These are phyloP conservation scores for Gymnobelideus leadbeateri DNA, from an alignment of 2,113 vertebrate genomes.

Conservation along the genomic window DNA sequence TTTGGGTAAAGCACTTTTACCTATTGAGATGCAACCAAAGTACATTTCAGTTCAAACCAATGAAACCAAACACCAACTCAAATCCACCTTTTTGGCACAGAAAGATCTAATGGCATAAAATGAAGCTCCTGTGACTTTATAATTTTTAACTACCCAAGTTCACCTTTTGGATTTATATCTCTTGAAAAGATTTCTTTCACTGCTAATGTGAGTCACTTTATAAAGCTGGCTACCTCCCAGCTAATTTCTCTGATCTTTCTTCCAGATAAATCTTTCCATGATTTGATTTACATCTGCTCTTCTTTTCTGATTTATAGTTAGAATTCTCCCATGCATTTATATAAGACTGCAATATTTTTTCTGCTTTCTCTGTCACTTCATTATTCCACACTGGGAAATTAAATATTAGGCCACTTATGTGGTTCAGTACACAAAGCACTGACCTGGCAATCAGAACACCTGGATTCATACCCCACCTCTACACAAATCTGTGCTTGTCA, in stretches of 20 bases:
- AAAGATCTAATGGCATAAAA: neutral
- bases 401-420: neutral
- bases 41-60: neutral
- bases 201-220: neutral
- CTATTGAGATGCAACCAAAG: neutral
- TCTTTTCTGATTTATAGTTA: neutral
- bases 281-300: slow-evolving; percentile 2
- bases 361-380: neutral
- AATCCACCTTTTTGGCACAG: too few relatives aligned
- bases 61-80: neutral
- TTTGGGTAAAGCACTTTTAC: neutral
- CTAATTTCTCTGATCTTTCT: neutral
- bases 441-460: neutral
- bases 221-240: neutral
- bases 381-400: neutral
- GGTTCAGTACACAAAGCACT: neutral
- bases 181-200: neutral
- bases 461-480: neutral
- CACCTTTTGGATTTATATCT: neutral
- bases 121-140: neutral
- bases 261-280: slow-evolving; percentile 6
- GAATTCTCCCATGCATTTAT: neutral
- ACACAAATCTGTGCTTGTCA: neutral
- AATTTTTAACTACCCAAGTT: neutral
- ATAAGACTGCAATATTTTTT: neutral